Conservation (phyloP, 1,140 invertebrate species). For the Oncopodura yosiiana region DNA sequence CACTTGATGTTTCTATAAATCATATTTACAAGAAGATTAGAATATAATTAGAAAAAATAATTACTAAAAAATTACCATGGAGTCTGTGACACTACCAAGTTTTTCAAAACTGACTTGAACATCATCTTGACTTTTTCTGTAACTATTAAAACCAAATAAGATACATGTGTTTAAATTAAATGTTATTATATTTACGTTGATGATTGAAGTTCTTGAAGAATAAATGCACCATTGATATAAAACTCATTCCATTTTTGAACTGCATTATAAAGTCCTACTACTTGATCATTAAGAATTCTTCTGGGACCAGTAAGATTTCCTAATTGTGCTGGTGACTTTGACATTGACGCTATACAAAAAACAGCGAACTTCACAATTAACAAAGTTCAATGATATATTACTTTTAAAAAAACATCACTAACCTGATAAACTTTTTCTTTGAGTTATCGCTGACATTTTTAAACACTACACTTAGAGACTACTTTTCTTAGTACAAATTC, state of each 20-base stretch:
- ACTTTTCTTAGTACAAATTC: too few relatives aligned
- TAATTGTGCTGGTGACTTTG: neutral
- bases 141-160: too few relatives aligned
- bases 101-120: neutral
- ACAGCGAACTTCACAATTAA: too few relatives aligned
- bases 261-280: conserved; percentile 10
- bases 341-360: neutral
- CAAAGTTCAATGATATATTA: too few relatives aligned
- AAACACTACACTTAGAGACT: too few relatives aligned
- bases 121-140: conserved; percentile 11
- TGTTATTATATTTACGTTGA: neutral
- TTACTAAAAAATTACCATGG: too few relatives aligned
- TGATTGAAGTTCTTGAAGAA: conserved; percentile 5
- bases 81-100: neutral
- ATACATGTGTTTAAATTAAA: conserved; percentile 1
- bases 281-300: conserved; percentile 18
- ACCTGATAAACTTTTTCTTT: too few relatives aligned
- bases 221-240: neutral
- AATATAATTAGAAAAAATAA: too few relatives aligned
- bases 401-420: too few relatives aligned
- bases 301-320: conserved; percentile 12
- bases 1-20: too few relatives aligned
- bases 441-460: too few relatives aligned
- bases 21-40: too few relatives aligned
- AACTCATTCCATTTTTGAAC: conserved; percentile 12